Evolutionary conservation across 2,113 vertebrate genomes (phyloP).

Genomic region (Xerus inauris): DNA sequence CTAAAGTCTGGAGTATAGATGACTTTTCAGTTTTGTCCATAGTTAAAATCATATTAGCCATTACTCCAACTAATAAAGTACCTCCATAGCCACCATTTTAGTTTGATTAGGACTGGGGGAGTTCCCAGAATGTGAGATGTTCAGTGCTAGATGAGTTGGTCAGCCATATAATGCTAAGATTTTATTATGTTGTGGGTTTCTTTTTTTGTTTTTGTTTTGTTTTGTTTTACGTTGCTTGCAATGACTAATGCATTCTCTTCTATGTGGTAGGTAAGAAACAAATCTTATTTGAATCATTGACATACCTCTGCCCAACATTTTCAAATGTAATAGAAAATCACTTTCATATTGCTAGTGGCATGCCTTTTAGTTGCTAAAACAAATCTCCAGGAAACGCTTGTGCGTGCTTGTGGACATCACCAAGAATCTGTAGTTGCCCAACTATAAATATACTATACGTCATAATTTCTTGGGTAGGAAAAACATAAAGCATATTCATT

Average conservation of each 20-base stretch:
- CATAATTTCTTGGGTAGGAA: neutral
- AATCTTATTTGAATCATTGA: neutral
- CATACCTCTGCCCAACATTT: slow-evolving; percentile 10
- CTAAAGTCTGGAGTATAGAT: neutral
- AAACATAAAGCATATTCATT: neutral
- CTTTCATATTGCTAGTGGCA: neutral
- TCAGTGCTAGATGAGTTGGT: neutral
- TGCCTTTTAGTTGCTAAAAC: neutral
- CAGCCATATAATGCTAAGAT: neutral
- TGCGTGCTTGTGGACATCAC: neutral
- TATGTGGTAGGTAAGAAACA: neutral
- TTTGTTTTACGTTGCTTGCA: neutral
- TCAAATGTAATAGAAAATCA: neutral
- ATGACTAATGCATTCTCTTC: neutral
- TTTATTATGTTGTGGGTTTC: neutral
- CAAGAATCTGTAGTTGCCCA: neutral
- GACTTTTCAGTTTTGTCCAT: neutral
- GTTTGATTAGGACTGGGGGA: neutral
- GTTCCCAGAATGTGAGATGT: neutral
- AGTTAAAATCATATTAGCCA: neutral
- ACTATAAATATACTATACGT: neutral
- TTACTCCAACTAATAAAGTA: neutral
- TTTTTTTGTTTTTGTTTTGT: neutral
- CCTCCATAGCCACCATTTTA: neutral
- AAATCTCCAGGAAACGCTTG: neutral